Percentiles rank a stretch among this genome's conserved stretches.
These are phyloP conservation scores for Paracanthobrama guichenoti DNA, from an alignment of 2,113 vertebrate species.

Conservation along the genomic window DNA sequence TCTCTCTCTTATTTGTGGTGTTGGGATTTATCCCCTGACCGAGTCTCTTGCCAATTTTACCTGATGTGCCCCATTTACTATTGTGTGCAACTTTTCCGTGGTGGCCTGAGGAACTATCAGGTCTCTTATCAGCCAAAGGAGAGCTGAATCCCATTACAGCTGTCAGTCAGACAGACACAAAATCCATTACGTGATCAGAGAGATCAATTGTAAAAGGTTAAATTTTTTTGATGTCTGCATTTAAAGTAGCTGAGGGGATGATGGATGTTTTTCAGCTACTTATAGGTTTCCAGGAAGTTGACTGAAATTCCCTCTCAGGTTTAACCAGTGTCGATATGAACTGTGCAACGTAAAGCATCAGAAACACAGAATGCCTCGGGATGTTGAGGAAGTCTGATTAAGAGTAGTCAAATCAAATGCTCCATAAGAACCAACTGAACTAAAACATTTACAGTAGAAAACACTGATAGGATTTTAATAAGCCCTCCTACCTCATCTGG, in stretches of 20 bases:
- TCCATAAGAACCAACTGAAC: neutral
- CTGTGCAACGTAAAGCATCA: neutral
- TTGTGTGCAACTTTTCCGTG: constrained; percentile 57
- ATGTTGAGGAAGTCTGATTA: neutral
- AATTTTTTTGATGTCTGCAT: constrained; percentile 71
- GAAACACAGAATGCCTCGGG: neutral
- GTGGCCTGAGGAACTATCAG: constrained; percentile 59
- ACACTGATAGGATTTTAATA: constrained; percentile 38
- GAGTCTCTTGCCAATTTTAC: constrained; percentile 63
- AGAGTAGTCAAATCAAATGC: neutral
- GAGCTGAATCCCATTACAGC: constrained; percentile 66
- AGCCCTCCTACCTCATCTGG: constrained; percentile 10
- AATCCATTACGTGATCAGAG: constrained; percentile 71
- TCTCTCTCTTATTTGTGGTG: constrained; percentile 32
- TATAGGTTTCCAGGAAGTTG: constrained; percentile 65
- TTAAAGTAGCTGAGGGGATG: constrained; percentile 65
- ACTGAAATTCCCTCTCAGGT: constrained; percentile 65
- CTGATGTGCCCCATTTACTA: constrained; percentile 58
- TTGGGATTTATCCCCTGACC: constrained; percentile 58
- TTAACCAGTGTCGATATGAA: constrained; percentile 57
- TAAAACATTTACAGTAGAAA: constrained; percentile 32
- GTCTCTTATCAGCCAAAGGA: constrained; percentile 56
- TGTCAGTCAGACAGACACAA: constrained; percentile 59
- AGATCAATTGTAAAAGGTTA: constrained; percentile 69
- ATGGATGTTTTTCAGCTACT: constrained; percentile 68